Percentiles rank a stretch among this genome's conserved stretches.
These are phyloP conservation scores for Diachasmimorpha longicaudata DNA, from an alignment of 1,140 invertebrate species.

Conservation along the genomic window DNA sequence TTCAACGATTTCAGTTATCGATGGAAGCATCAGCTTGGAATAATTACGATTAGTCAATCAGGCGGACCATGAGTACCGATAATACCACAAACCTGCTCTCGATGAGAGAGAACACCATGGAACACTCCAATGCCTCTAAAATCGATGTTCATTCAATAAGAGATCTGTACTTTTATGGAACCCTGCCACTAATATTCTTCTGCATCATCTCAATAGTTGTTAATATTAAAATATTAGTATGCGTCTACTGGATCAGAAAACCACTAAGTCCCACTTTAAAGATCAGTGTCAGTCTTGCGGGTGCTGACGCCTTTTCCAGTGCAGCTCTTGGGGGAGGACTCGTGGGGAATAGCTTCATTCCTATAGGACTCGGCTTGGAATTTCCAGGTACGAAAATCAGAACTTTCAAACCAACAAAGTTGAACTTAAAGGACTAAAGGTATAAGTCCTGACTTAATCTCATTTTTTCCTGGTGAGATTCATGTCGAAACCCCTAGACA, in stretches of 20 bases:
- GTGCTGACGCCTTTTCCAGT: slow-evolving; percentile 66
- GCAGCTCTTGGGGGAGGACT: slow-evolving; percentile 62
- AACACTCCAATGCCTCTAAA: not conserved
- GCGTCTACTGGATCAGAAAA: slow-evolving; percentile 63
- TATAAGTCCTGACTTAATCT: no score
- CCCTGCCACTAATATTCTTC: slow-evolving; percentile 49
- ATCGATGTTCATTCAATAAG: not conserved
- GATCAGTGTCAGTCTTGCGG: slow-evolving; percentile 68
- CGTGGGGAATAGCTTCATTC: slow-evolving; percentile 65
- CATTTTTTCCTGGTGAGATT: no score
- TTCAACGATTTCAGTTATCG: no score
- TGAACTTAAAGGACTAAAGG: no score
- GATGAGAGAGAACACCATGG: not conserved
- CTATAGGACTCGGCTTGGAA: slow-evolving; percentile 32
- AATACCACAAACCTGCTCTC: not conserved
- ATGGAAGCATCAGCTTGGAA: no score
- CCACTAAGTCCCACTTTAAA: slow-evolving; percentile 67
- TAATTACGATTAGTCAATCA: no score
- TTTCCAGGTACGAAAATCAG: slow-evolving; percentile 24
- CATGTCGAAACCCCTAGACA: no score
- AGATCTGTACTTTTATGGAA: slow-evolving; percentile 34
- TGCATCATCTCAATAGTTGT: slow-evolving; percentile 62
- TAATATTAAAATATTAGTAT: slow-evolving; percentile 64
- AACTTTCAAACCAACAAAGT: not conserved
- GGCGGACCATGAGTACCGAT: not conserved